Base-by-base conservation (phyloP, 92 coral and sea anemone species). In the Plumapathes pennacea region DNA sequence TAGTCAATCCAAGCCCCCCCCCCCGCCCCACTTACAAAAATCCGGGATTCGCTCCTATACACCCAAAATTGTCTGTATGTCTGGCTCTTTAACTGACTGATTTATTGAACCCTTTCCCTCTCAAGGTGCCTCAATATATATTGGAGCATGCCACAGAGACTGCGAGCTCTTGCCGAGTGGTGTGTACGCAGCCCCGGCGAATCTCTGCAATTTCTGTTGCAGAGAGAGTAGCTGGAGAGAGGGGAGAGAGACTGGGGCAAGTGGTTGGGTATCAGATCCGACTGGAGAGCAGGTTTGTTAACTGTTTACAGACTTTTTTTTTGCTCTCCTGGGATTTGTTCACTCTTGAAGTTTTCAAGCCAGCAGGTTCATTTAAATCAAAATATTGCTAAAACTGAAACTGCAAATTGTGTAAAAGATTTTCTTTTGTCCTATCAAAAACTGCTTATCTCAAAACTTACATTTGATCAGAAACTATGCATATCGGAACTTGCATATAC, bases 221-320 rank as follows among this genome's bases (percentile, higher is more conserved):
- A 10, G 99, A 94, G 44, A 79, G 99, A 69, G 99, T 94, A 18
- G 88, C 99, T 3, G 62, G 60, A 11, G 99, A 94, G 62, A 60
- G 99, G 36, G 95, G 95, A 42, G 99, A 94, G 63, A 89, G 89
- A 58, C 83, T 90, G 44, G 99, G 94, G 1, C 91, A 82, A 63
- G 72, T 95, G 41, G 99, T 89, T 14, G 99, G 99, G 6, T 94
- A 94, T 51, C 99, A 94, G 62, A 89, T 94, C 15, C 67, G 99
- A 40, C 76, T 94, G 9, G 99, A 94, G 15, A 94, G 90, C 82
- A 94, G 98, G 98, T 92, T n/a, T n/a, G n/a, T n/a, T n/a, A n/a
- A n/a, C n/a, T n/a, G n/a, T n/a, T n/a, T n/a, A n/a, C n/a, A n/a
- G n/a, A n/a, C n/a, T n/a, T n/a, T n/a, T n/a, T n/a, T n/a, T n/a